Evolutionary conservation across 92 coral and sea anemone species (phyloP), one percentile per base, ranked within the genome.

Genomic region (Parazoanthus atlanticus): DNA sequence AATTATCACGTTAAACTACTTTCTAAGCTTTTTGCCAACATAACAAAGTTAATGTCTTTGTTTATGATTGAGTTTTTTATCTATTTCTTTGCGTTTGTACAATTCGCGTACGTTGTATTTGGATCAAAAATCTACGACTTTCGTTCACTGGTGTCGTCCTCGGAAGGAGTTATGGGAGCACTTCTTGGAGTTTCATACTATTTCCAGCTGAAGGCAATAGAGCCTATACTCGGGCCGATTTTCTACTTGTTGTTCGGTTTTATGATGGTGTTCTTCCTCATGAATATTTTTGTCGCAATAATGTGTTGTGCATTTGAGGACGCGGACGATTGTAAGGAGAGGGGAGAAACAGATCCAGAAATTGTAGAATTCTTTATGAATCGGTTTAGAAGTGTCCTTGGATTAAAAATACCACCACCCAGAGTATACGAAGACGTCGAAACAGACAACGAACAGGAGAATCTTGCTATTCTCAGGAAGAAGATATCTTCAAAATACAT

Each of bases 211-310:
- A 64, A 93, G 54, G 90, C 82, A n/a, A 89, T 86, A 1, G 94
- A 94, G 38, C 90, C 90, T 17, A 29, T 94, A 61, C 83, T 94
- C 76, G 98, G 96, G 13, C 98, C 95, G 1, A 17, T 88, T 12
- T 74, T 94, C 36, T 94, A 89, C 77, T 46, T 93, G 32, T 28
- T 78, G 32, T 94, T 91, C 86, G 85, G 95, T 77, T 74, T 94
- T 25, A 86, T 91, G 3, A 86, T 94, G 98, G 91, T 89, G 12
- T 92, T 94, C 32, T 83, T 94, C 3, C 93, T 94, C 12, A 84
- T 94, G 30, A 94, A 94, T 80, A 94, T 94, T 56, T 94, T 94
- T 70, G 91, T 94, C 0, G 91, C 94, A 25, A 94, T 94, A 54
- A 94, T 94, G 69, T 93, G 93, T 70, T 43, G 88, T 28, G 91